Base-by-base conservation (phyloP, 2,888 invertebrate species). In the Rhamphomyia laevipes region DNA sequence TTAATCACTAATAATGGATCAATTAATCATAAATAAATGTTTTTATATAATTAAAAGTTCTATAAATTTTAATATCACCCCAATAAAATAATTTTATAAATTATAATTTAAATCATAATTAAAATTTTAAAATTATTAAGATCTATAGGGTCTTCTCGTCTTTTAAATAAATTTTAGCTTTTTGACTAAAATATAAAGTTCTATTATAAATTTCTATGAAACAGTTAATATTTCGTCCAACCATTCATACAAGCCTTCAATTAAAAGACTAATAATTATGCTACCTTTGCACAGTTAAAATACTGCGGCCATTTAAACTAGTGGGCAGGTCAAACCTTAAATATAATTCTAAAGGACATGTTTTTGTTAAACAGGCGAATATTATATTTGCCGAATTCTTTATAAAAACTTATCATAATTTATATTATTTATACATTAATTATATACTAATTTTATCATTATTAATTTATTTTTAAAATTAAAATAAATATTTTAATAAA, bases 111-210 rank as follows among this genome's bases (percentile, higher is more conserved):
- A 68, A 61, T 55, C 55, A 67, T 63, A 70, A 63, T 61, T 59
- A 67, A 59, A 59, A 61, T 58, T 58, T 55, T 50, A 64, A 60
- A 61, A 65, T 63, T 70, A 71, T 73, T 64, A 82, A 84, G 77
- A 77, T 83, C 79, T 79, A 81, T 78, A 81, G 81, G 81, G 82
- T 84, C 82, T 83, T 82, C 77, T 83, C 80, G 82, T 83, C 81
- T 78, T 74, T 75, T 75, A 76, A 75, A 63, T 49, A 51, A 54
- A 81, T 77, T 75, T 78, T 74, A 79, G 75, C 75, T 76, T 81
- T 81, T 81, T 82, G 55, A 78, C 71, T 74, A 66, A 73, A 73
- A 74, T 71, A 70, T 72, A 67, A 77, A 77, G 65, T 78, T 78
- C 58, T 68, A 72, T 56, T 55, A 60, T 66, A 63, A 67, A 58